These are phyloP conservation scores for Drosophila miranda DNA, from an alignment of 1,140 invertebrate species.

Conservation along the genomic window DNA sequence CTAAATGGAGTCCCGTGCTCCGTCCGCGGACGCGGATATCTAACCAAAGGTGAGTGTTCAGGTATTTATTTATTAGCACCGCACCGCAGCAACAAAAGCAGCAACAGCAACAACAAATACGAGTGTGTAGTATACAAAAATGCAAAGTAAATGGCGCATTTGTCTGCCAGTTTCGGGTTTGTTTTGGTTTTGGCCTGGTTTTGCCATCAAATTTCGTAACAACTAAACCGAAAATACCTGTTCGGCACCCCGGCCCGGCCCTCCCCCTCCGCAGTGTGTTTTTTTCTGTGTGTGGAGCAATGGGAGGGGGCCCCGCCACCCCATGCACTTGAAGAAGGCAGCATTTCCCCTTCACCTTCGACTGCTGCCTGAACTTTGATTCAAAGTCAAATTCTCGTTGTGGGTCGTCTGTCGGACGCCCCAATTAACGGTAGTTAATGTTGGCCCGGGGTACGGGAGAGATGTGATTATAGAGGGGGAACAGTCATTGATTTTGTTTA, in stretches of 20 bases:
- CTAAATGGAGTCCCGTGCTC: slow-evolving; percentile 6
- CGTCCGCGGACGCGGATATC: slow-evolving; percentile 40
- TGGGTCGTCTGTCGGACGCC: slow-evolving; percentile 1
- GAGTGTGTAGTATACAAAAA: slow-evolving; percentile 18
- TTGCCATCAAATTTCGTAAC: slow-evolving; percentile 64
- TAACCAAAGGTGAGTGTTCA: slow-evolving; percentile 56
- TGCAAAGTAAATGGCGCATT: slow-evolving; percentile 32
- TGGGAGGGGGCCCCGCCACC: neutral
- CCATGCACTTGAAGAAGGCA: slow-evolving; percentile 10
- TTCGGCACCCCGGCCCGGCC: slow-evolving; percentile 4
- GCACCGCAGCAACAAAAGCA: neutral
- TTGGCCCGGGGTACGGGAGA: neutral
- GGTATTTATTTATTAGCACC: slow-evolving; percentile 41
- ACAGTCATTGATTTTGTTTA: slow-evolving; percentile 55
- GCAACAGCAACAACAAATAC: slow-evolving; percentile 17
- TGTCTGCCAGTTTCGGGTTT: slow-evolving; percentile 15
- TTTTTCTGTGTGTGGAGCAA: no score
- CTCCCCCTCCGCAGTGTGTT: neutral
- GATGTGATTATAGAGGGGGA: slow-evolving; percentile 25
- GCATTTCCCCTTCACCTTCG: slow-evolving; percentile 10
- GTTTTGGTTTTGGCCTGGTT: slow-evolving; percentile 37
- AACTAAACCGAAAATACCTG: slow-evolving; percentile 60
- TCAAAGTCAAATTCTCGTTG: slow-evolving; percentile 43
- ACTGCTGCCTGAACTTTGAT: slow-evolving; percentile 29
- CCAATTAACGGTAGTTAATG: slow-evolving; percentile 24